These are phyloP conservation scores for Epicampocera succincta DNA, from an alignment of 2,888 invertebrate species.

Conservation along the genomic window DNA sequence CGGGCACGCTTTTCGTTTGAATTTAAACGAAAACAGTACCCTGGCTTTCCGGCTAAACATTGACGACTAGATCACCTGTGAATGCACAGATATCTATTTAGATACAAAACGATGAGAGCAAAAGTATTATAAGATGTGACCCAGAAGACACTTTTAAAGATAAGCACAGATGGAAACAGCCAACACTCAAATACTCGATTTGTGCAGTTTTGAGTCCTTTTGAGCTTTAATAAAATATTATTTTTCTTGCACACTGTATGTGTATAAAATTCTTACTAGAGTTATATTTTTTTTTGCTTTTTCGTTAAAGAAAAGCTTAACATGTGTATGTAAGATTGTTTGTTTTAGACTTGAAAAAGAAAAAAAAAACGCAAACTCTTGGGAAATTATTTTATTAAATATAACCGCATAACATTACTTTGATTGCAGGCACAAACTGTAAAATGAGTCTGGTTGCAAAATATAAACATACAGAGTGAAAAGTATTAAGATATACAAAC, in stretches of 20 bases:
- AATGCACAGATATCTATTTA: too few species aligned
- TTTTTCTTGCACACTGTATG: slow-evolving; percentile 39
- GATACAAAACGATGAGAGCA: too few species aligned
- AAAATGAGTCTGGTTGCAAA: slow-evolving; percentile 28
- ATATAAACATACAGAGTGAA: not conserved
- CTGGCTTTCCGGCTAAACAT: too few species aligned
- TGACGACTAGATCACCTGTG: too few species aligned
- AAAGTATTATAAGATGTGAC: too few species aligned
- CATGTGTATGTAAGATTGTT: not conserved
- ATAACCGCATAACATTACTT: slow-evolving; percentile 71
- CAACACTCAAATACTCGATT: too few species aligned
- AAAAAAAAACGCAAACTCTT: slow-evolving; percentile 66
- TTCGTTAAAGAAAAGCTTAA: slow-evolving; percentile 32
- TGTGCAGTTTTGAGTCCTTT: not conserved
- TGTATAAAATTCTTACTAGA: not conserved
- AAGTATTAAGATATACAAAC: not conserved
- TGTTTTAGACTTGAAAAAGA: slow-evolving; percentile 45
- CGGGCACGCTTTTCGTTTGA: too few species aligned
- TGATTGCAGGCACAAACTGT: slow-evolving; percentile 70
- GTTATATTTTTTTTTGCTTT: not conserved
- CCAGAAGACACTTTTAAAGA: too few species aligned
- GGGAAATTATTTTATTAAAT: slow-evolving; percentile 74
- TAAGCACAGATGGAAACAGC: too few species aligned
- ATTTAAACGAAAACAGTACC: too few species aligned
- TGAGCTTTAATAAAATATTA: too few species aligned